Evolutionary conservation across 2,797 vertebrate genomes (phyloP), one percentile per base, ranked within the genome.

Genomic region (Chrosomus eos): DNA sequence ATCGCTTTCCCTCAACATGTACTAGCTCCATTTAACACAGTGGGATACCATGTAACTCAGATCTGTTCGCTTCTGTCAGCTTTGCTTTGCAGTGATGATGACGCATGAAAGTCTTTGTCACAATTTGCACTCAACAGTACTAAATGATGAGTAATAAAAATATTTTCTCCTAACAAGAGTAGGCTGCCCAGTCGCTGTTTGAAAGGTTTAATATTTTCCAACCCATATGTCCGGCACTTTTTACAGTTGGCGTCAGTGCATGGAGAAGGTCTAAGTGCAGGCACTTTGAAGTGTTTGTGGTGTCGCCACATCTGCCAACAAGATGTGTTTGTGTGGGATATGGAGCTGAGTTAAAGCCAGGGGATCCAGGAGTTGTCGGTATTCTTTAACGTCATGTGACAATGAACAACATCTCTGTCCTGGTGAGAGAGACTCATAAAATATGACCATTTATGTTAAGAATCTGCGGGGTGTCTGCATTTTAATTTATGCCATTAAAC

Each of bases 221-320:
- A 96, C 96, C 95, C 92, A 95, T 94, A 95, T 95, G 96, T 98
- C 96, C 97, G 97, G 73, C 78, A 16, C 53, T 97, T 96, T 98
- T 98, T 97, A 97, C 96, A 97, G 96, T 97, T 95, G 97, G 97
- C 97, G 97, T 98, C 97, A 97, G 97, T 94, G 95, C 95, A 95
- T 95, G 96, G 94, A 94, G 94, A 95, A 95, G 96, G 97, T 98
- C 96, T 97, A 96, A 96, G 94, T 94, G 95, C 90, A 96, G 95
- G 95, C 94, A 96, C 97, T 98, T 99, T 98, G 97, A 98, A 97
- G 97, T 97, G 95, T 95, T 96, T 96, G 96, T 92, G 96, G 97
- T 97, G 94, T 96, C 91, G 93, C 96, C 96, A 98, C 98, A 99
- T 98, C 96, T 99, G 98, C 96, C 96, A 91, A 96, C 98, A 99